Conservation (phyloP, 2,113 vertebrate genomes). For the Choloepus hoffmanni region DNA sequence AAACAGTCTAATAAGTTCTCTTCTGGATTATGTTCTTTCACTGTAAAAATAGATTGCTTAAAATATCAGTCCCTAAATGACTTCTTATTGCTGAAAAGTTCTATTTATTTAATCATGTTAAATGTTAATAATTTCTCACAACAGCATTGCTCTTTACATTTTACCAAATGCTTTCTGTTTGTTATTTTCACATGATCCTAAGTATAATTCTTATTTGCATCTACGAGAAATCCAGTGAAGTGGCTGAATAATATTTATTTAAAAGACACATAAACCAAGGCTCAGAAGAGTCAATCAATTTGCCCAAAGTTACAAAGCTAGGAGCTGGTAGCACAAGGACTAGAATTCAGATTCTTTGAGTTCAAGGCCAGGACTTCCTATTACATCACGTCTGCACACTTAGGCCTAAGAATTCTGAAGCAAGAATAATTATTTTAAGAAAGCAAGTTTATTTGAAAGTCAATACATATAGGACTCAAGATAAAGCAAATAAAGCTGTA, state of each 20-base stretch:
- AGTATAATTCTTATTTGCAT: constrained; percentile 6
- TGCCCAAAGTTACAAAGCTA: not conserved
- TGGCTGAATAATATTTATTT: not conserved
- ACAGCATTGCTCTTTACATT: not conserved
- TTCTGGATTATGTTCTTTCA: constrained; percentile 14
- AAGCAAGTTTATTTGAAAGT: constrained; percentile 10
- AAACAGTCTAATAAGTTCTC: not conserved
- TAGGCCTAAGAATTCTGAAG: not conserved
- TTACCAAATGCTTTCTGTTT: not conserved
- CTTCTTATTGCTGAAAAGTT: not conserved
- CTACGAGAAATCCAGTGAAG: not conserved
- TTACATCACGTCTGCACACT: not conserved
- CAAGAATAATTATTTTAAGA: not conserved
- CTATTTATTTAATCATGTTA: not conserved
- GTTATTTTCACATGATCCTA: not conserved
- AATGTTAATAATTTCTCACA: not conserved
- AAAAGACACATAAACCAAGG: not conserved
- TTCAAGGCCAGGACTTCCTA: not conserved
- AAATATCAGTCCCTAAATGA: not conserved
- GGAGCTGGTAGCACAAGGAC: not conserved
- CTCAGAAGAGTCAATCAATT: not conserved
- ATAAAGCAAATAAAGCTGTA: not conserved
- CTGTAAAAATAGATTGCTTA: constrained; percentile 15
- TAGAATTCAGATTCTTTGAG: not conserved
- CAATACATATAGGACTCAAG: constrained; percentile 35